Evolutionary conservation across 2,888 invertebrate species (phyloP).

Genomic region (Drosophila colorata): DNA sequence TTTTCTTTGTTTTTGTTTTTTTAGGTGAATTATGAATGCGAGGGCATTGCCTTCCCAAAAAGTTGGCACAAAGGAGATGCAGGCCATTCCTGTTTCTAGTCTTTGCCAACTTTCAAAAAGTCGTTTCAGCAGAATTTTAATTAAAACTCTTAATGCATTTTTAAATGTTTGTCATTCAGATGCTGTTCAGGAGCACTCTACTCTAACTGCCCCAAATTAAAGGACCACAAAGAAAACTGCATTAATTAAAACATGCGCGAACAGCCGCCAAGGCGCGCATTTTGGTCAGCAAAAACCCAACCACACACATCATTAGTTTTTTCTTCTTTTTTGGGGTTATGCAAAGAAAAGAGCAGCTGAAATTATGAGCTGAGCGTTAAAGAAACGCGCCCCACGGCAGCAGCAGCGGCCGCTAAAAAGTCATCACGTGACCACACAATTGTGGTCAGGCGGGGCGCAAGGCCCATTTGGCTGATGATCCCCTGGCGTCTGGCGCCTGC

Average conservation of each 20-base stretch:
- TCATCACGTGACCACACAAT: slow-evolving; percentile 69
- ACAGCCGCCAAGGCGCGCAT: slow-evolving; percentile 14
- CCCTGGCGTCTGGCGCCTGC: slow-evolving; percentile 11
- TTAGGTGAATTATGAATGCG: slow-evolving; percentile 41
- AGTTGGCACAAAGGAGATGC: slow-evolving; percentile 24
- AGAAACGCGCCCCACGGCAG: slow-evolving; percentile 22
- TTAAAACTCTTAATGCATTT: slow-evolving; percentile 74
- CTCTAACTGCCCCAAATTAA: slow-evolving; percentile 12
- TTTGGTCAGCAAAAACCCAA: slow-evolving; percentile 19
- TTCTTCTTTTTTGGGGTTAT: slow-evolving; percentile 8
- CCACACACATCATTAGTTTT: slow-evolving; percentile 39
- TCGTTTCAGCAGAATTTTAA: slow-evolving; percentile 54
- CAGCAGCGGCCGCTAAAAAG: slow-evolving; percentile 46
- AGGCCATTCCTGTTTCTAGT: slow-evolving; percentile 24
- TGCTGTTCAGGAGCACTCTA: neutral
- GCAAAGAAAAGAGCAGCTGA: slow-evolving; percentile 36
- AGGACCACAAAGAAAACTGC: slow-evolving; percentile 34
- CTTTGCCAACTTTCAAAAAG: slow-evolving; percentile 22
- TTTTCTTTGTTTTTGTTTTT: neutral
- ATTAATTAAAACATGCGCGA: slow-evolving; percentile 50
- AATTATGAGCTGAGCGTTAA: slow-evolving; percentile 49
- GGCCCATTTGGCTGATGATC: slow-evolving; percentile 31
- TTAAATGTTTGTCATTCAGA: slow-evolving; percentile 49
- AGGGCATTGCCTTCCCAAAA: slow-evolving; percentile 38
- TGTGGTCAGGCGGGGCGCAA: slow-evolving; percentile 45